Base-by-base conservation (phyloP, 2,888 invertebrate genomes). In the Pristionchus mayeri region DNA sequence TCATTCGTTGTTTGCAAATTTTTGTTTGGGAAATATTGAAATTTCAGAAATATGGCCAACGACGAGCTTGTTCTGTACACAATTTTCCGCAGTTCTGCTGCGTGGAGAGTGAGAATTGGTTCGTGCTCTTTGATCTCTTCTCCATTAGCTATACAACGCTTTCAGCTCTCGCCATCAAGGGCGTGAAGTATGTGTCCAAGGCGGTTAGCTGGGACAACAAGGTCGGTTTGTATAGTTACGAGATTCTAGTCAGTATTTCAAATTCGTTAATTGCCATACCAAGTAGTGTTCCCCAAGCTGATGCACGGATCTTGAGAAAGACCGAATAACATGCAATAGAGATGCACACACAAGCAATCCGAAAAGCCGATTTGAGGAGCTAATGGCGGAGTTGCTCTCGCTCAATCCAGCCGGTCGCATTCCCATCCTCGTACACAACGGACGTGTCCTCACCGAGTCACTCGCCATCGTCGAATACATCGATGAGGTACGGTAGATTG, bases 241-340 rank as follows among this genome's bases (percentile, higher is more conserved):
- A 79, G 30, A 24, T 37, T 30, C 54, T 18, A 21, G 27, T 21
- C 3, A 44, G 97, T n/a, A n/a, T n/a, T n/a, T n/a, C n/a, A 34
- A 90, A 98, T 94, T 97, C 98, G 0, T 96, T 97, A 96, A 96
- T 96, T 92, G 97, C 97, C 93, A 97, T 98, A 30, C 98, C 98
- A 78, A 96, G 97, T 0, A 94, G 98, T 86, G 27, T 34, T 9
- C 95, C n/a, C n/a, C n/a, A n/a, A n/a, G n/a, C n/a, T n/a, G n/a
- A n/a, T n/a, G n/a, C n/a, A n/a, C n/a, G n/a, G n/a, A 96, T 91
- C 94, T 95, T 93, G 95, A 95, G 86, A 94, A 94, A 85, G 94
- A 94, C 95, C 86, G 95, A 95, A 92, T 95, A 95, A 94, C 96
- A 94, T 44, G 93, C 94, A 3, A 97, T 98, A 89, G 95, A 98